Base-by-base conservation (phyloP, 2,888 invertebrate species). In the Stomorhina lunata region DNA sequence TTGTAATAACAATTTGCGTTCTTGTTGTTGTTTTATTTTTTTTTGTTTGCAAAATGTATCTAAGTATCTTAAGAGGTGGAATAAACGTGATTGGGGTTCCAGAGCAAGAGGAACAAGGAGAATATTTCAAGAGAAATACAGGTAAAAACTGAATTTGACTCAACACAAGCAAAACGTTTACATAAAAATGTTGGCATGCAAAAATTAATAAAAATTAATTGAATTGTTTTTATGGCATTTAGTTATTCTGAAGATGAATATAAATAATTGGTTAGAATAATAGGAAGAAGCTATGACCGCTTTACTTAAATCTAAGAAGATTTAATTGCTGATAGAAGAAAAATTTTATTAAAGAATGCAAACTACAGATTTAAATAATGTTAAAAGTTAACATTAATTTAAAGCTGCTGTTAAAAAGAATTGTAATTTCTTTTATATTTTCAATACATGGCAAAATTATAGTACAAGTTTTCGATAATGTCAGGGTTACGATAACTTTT, bases 31-130 rank as follows among this genome's bases (percentile, higher is more conserved):
- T 34, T 45, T 45, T 48, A 55, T 40, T n/a, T 40, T 4, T 22
- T n/a, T 20, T 25, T 34, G 27, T 59, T 34, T 68, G 27, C 15
- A 6, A 48, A 37, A 12, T 66, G 22, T 15, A 9, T 40, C 4
- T 34, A 2, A 61, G 37, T 15, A 7, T 48, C 48, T 32, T 45
- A 59, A 72, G 27, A 65, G 75, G 65, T 48, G 22, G 15, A 57
- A 43, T 50, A 63, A 55, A 82, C 79, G 71, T 82, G 79, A 79
- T 82, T 82, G 55, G 71, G 82, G 82, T 82, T 79, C 48, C 32
- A n/a, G 43, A 7, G 17, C 0, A 17, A 15, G 43, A 43, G 43
- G 43, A 3, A n/a, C 2, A 43, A 4, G 15, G n/a, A 77, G 53
- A 75, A 66, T 75, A 48, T 77, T 77, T 72, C 15, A 32, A 59